phyloP scores from a whole-genome alignment of 1,140 invertebrate genomes.

The Capitella teleta region DNA sequence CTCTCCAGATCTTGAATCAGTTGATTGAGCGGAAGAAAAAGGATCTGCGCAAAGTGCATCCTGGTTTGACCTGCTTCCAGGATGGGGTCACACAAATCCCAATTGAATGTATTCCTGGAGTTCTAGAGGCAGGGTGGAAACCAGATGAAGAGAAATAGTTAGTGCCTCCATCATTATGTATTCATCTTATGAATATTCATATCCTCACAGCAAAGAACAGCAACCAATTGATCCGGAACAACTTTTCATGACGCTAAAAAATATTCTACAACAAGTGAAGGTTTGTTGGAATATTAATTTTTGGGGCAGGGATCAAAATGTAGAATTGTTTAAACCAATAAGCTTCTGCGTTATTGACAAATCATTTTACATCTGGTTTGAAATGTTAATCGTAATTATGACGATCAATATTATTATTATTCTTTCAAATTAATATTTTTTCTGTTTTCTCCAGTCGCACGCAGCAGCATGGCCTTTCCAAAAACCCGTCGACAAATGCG shows the following conservation, averaged over 20 bases:
- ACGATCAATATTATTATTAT: no score
- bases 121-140: conserved; percentile 44
- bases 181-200: no score
- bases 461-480: conserved; percentile 84
- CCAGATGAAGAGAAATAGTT: conserved; percentile 17
- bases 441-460: no score
- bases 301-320: no score
- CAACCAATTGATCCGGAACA: conserved; percentile 58
- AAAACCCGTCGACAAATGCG: conserved; percentile 78
- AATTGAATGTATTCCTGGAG: conserved; percentile 70
- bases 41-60: conserved; percentile 69
- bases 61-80: conserved; percentile 82
- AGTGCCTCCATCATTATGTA: no score
- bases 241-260: conserved; percentile 55
- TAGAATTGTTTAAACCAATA: no score
- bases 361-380: no score
- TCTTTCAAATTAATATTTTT: no score
- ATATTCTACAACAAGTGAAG: conserved; percentile 62
- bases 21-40: conserved; percentile 74
- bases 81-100: conserved; percentile 77
- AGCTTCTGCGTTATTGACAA: no score
- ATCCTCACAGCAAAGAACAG: conserved; percentile 8
- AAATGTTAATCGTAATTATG: no score
- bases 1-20: conserved; percentile 76
- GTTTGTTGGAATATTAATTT: no score